phyloP scores from a whole-genome alignment of 1,140 invertebrate genomes.

The Aphidius ervi region DNA sequence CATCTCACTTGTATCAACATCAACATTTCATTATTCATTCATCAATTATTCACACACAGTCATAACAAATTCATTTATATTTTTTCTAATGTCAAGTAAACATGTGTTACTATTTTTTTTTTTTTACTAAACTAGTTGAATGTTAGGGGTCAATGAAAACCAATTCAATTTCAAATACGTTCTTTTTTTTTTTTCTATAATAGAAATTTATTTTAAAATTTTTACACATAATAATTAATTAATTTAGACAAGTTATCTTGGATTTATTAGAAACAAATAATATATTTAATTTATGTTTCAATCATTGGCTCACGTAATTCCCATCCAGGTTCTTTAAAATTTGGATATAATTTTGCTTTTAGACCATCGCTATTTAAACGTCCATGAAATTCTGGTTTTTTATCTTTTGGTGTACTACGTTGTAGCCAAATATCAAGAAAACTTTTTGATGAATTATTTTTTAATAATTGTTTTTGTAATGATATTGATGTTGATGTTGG shows the following conservation, averaged over 20 bases:
- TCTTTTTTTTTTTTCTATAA: no score
- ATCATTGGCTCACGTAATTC: constrained; percentile 44
- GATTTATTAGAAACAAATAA: background rate
- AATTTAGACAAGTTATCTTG: background rate
- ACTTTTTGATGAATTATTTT: constrained; percentile 48
- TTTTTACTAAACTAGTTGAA: no score
- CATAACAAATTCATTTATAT: no score
- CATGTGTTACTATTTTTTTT: no score
- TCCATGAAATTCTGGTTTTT: constrained; percentile 75
- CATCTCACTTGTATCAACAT: no score
- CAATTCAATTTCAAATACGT: no score
- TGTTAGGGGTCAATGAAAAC: no score
- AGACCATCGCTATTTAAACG: constrained; percentile 65
- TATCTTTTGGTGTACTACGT: constrained; percentile 54
- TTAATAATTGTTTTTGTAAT: constrained; percentile 38
- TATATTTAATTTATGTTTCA: constrained; percentile 32
- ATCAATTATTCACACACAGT: no score
- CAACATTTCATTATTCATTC: no score
- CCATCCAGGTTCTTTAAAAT: constrained; percentile 58
- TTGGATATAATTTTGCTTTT: constrained; percentile 74
- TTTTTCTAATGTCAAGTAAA: no score
- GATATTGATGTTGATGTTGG: constrained; percentile 51
- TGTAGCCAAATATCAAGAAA: constrained; percentile 64
- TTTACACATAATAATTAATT: background rate
- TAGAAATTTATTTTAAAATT: no score